Evolutionary conservation across 2,888 invertebrate species (phyloP), one percentile per base, ranked within the genome.

Genomic region (Chrysolina oricalcia): DNA sequence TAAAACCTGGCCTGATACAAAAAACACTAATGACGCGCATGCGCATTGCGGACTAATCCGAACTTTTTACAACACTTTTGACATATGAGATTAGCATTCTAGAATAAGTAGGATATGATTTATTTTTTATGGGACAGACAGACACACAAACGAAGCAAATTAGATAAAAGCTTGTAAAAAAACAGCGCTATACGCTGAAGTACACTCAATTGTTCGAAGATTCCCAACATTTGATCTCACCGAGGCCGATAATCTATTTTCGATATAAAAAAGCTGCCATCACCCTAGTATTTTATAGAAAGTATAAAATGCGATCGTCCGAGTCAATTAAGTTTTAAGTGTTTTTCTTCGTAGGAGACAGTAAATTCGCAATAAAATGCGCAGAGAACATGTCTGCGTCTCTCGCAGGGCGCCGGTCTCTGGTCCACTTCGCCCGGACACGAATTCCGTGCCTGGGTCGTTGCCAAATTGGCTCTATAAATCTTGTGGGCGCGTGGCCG

Each of bases 321-420:
- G 85, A 85, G 84, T 85, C 86, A 86, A 86, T 86, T 86, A 85
- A 86, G 84, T 83, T 84, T 82, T 85, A 85, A 86, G 86, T 86
- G 86, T 86, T 82, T 86, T 86, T 86, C 86, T 85, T 81, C 81
- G 86, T 86, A 86, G 76, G 80, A 78, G 84, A 81, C 81, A 82
- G 82, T 84, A 85, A 85, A 86, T 85, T 85, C 80, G 84, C 84
- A 80, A 82, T 84, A 84, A 84, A 86, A 82, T 78, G 79, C 76
- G 70, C 75, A 77, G 75, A 76, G 75, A 72, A 81, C 81, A 78
- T 73, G 77, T 81, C 79, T 75, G 75, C 75, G 79, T 74, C 68
- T 72, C 56, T 75, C 70, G 73, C 50, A 41, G 65, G 73, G 70
- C 78, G 73, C 70, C 74, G 77, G 78, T 27, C 48, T 76, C 66